Conservation (phyloP, 2,888 invertebrate genomes). For the Euspilapteryx auroguttella region DNA sequence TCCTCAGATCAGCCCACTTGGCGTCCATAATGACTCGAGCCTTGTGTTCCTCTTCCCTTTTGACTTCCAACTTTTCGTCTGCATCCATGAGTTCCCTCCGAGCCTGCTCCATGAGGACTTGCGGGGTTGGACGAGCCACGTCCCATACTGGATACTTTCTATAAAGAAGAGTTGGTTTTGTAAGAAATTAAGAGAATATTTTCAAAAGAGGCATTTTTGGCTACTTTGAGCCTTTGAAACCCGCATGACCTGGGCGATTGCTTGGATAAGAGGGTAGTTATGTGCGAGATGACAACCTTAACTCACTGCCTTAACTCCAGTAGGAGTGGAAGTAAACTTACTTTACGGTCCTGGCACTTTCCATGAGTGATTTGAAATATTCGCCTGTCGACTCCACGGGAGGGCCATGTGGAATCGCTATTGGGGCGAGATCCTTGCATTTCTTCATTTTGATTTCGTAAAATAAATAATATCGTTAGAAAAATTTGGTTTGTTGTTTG, state of each 20-base stretch:
- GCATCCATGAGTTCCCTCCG: conserved; percentile 52
- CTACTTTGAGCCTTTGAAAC: no score
- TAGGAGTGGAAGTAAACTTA: no score
- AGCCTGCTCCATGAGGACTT: conserved; percentile 55
- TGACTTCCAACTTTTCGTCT: conserved; percentile 41
- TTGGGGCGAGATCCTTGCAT: conserved; percentile 42
- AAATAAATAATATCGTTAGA: no score
- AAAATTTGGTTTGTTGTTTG: no score
- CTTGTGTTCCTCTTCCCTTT: conserved; percentile 34
- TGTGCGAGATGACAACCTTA: no score
- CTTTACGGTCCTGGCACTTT: conserved; percentile 48
- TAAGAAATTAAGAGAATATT: no score
- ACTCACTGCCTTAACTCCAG: no score
- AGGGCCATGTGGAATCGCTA: conserved; percentile 48
- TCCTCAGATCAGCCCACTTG: conserved; percentile 58
- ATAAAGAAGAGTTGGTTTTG: no score
- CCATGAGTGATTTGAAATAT: conserved; percentile 56
- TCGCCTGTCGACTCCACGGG: conserved; percentile 52
- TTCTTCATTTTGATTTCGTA: conserved; percentile 12
- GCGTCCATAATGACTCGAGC: conserved; percentile 43
- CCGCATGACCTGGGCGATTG: no score
- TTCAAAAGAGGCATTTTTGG: no score
- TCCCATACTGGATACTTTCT: conserved; percentile 67
- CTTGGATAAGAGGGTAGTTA: no score
- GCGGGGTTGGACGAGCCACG: conserved; percentile 54